phyloP scores from a whole-genome alignment of 2,113 vertebrate genomes.

The Thalassoma bifasciatum region DNA sequence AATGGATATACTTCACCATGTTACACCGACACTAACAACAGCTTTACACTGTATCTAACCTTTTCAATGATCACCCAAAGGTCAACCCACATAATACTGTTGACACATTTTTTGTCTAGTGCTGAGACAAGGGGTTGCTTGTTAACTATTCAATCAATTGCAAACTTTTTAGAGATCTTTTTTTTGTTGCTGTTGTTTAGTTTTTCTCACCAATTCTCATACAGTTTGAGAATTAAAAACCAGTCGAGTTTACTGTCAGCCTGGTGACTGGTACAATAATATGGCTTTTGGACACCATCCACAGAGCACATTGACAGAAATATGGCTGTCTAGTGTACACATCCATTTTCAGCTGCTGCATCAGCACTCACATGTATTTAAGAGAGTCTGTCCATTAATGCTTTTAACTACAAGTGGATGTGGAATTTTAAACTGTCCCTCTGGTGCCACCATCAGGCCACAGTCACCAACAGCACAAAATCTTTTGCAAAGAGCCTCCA shows the following conservation, averaged over 20 bases:
- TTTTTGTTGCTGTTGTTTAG: too few relatives aligned
- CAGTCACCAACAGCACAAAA: background rate
- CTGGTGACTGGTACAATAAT: too few relatives aligned
- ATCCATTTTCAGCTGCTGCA: background rate
- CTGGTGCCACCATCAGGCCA: conserved; percentile 60
- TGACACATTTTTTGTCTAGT: background rate
- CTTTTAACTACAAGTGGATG: background rate
- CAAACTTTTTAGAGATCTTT: background rate
- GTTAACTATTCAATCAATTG: background rate
- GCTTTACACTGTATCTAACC: background rate
- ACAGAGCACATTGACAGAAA: background rate
- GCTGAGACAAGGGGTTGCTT: background rate
- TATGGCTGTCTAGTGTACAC: background rate
- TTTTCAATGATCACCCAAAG: background rate
- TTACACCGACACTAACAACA: background rate
- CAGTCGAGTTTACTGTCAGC: too few relatives aligned
- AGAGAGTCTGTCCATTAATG: background rate
- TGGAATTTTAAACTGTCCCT: conserved; percentile 12
- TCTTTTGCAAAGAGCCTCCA: background rate
- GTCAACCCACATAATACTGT: background rate
- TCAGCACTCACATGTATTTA: background rate
- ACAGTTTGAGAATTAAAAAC: too few relatives aligned
- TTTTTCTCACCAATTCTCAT: too few relatives aligned
- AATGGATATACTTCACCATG: background rate
- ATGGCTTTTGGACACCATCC: background rate